These are phyloP conservation scores for Eupeodes latifasciatus DNA, from an alignment of 2,888 invertebrate species.

Conservation along the genomic window DNA sequence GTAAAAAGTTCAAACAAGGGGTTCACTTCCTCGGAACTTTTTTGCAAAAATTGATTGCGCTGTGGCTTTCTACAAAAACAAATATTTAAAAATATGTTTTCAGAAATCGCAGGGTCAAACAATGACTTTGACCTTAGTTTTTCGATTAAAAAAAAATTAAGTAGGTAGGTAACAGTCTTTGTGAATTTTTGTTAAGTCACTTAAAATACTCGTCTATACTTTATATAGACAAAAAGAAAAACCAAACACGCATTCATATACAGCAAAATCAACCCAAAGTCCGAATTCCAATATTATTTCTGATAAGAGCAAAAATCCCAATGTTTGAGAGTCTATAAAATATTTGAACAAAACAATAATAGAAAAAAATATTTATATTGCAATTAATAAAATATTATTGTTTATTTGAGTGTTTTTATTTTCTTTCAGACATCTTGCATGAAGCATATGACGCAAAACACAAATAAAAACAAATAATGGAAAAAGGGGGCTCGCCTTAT, in stretches of 20 bases:
- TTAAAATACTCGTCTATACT: background rate
- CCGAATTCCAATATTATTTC: constrained; percentile 1
- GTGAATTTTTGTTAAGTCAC: background rate
- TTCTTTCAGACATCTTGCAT: constrained; percentile 21
- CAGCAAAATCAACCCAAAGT: constrained; percentile 3
- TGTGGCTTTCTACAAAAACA: background rate
- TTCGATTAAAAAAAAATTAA: background rate
- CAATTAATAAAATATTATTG: constrained; percentile 8
- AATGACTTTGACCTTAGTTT: constrained; percentile 1
- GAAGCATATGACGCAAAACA: constrained; percentile 8
- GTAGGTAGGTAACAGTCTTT: background rate
- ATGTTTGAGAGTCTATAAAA: background rate
- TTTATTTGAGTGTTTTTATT: constrained; percentile 11
- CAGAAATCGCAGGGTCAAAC: background rate
- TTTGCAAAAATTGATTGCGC: background rate
- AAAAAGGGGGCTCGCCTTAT: constrained; percentile 26
- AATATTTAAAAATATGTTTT: too few relatives aligned
- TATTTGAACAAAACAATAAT: background rate
- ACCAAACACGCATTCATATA: too few relatives aligned
- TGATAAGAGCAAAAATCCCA: constrained; percentile 22
- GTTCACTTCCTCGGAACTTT: background rate
- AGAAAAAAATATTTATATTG: constrained; percentile 1
- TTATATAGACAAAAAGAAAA: background rate
- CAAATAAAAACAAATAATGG: background rate
- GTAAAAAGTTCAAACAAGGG: background rate